These are phyloP conservation scores for Chrysopilus asiliformis DNA, from an alignment of 2,888 invertebrate species.

Conservation along the genomic window DNA sequence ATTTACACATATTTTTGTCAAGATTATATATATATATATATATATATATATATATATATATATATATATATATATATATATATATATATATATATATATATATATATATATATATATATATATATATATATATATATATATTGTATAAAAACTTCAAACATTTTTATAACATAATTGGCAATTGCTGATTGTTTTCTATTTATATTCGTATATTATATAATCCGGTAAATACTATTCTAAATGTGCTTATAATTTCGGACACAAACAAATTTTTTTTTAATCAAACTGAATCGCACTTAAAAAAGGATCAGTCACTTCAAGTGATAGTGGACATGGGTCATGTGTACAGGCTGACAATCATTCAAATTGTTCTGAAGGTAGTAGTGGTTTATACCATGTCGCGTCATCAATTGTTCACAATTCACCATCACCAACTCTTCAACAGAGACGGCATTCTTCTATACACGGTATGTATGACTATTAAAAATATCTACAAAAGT, in stretches of 20 bases:
- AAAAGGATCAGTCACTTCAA: constrained; percentile 73
- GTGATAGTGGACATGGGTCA: constrained; percentile 80
- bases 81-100: too few species aligned
- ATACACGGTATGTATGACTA: constrained; percentile 41
- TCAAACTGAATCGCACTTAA: constrained; percentile 8
- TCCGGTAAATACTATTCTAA: neutral
- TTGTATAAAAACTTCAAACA: too few species aligned
- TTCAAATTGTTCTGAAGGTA: constrained; percentile 19
- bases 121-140: too few species aligned
- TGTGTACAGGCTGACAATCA: constrained; percentile 42
- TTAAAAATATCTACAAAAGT: too few species aligned
- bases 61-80: too few species aligned
- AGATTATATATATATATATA: too few species aligned
- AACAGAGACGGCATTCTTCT: constrained; percentile 40
- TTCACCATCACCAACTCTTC: constrained; percentile 35
- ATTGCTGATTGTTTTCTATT: neutral
- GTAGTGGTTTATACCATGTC: constrained; percentile 21
- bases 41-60: too few species aligned
- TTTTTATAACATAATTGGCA: too few species aligned
- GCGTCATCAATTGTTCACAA: constrained; percentile 21
- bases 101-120: too few species aligned
- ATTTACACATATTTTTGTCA: too few species aligned
- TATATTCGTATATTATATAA: neutral
- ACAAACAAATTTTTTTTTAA: constrained; percentile 7
- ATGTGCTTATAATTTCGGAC: constrained; percentile 7